These are phyloP conservation scores for Thecophora atra DNA, from an alignment of 2,888 invertebrate species.

Conservation along the genomic window DNA sequence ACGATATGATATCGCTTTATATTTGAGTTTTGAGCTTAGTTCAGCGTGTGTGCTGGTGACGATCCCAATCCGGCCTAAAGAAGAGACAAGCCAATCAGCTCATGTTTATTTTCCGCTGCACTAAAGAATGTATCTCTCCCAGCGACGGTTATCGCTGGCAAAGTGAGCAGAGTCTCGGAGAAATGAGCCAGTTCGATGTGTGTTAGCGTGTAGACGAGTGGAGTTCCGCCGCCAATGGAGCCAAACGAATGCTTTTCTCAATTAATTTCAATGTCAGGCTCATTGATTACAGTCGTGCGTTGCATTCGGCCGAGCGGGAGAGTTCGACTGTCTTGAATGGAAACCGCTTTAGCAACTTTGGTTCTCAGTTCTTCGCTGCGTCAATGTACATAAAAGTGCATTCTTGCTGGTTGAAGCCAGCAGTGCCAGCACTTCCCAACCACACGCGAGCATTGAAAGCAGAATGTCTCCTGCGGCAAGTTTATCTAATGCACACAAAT, in stretches of 20 bases:
- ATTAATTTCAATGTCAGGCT: conserved; percentile 24
- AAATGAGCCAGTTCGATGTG: conserved; percentile 3
- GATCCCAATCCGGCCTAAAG: conserved; percentile 15
- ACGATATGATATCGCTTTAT: conserved; percentile 38
- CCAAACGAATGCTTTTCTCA: conserved; percentile 12
- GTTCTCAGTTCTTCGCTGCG: not conserved
- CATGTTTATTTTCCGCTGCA: conserved; percentile 2
- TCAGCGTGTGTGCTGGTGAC: conserved; percentile 1
- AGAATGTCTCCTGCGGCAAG: conserved; percentile 11
- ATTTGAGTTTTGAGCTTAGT: not conserved
- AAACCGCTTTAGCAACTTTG: not conserved
- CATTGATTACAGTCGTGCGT: conserved; percentile 10
- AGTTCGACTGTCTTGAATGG: conserved; percentile 12
- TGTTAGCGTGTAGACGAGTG: not conserved
- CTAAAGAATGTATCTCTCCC: conserved; percentile 14
- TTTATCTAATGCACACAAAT: conserved; percentile 31
- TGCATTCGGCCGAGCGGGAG: conserved; percentile 1
- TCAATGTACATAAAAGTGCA: too few relatives aligned
- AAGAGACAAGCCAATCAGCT: conserved; percentile 25
- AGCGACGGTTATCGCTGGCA: not conserved
- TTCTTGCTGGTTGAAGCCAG: not conserved
- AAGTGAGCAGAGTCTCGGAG: not conserved
- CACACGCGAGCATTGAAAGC: conserved; percentile 1
- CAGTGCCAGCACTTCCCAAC: not conserved
- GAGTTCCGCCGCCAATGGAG: conserved; percentile 18